A percentile compares a stretch with the other conserved stretches of the same genome.
Conservation (phyloP, 2,888 invertebrate genomes). For the Litoditis marina region DNA sequence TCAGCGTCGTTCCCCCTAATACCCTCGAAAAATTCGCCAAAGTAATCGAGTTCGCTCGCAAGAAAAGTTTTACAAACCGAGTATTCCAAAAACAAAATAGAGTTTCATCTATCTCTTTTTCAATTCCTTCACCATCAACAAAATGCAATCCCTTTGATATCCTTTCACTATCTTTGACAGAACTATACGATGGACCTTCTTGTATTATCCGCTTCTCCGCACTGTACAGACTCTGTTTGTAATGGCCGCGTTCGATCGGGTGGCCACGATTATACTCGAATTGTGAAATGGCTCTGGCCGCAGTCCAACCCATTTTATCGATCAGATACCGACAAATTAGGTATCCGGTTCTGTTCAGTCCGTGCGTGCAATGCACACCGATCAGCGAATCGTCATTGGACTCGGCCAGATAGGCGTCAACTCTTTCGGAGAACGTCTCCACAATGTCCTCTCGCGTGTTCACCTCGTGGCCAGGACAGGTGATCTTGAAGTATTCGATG, state of each 20-base stretch:
- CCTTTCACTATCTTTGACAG: no score
- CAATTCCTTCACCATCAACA: no score
- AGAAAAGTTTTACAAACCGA: no score
- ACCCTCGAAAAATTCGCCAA: no score
- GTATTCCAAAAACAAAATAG: no score
- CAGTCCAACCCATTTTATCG: slow-evolving; percentile 30
- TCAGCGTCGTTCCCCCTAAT: no score
- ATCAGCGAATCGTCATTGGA: slow-evolving; percentile 57
- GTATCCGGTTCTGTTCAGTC: slow-evolving; percentile 67
- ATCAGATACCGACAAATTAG: slow-evolving; percentile 63
- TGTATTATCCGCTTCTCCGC: no score
- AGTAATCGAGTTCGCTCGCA: no score
- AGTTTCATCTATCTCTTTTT: no score
- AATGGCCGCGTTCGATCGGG: slow-evolving; percentile 27
- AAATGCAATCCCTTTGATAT: no score
- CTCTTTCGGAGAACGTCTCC: slow-evolving; percentile 30
- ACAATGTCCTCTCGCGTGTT: slow-evolving; percentile 41
- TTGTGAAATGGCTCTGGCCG: slow-evolving; percentile 32
- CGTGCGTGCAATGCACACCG: slow-evolving; percentile 67
- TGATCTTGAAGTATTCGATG: slow-evolving; percentile 34
- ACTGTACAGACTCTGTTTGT: slow-evolving; percentile 28
- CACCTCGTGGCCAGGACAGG: slow-evolving; percentile 49
- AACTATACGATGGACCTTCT: no score
- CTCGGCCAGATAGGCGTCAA: slow-evolving; percentile 28
- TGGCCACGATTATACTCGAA: slow-evolving; percentile 37